Evolutionary conservation across 64 coral and sea anemone genomes (phyloP).

Genomic region (Pocillopora verrucosa): DNA sequence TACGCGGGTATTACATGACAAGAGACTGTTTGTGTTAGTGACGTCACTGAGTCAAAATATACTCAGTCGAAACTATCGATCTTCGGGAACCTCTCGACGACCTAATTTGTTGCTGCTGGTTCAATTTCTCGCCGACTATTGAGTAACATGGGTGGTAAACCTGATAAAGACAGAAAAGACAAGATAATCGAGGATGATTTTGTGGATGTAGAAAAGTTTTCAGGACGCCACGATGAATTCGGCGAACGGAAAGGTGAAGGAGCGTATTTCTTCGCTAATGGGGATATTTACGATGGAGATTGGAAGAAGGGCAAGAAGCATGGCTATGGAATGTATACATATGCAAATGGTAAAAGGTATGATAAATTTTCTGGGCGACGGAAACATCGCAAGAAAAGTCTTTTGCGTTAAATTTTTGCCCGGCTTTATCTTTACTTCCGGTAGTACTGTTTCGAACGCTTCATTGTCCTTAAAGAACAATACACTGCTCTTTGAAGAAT

Average conservation of each 20-base stretch:
- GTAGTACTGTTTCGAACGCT: background rate
- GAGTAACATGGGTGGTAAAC: slow-evolving; percentile 1
- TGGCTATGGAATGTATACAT: slow-evolving; percentile 80
- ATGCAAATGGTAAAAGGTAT: slow-evolving; percentile 76
- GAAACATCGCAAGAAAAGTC: background rate
- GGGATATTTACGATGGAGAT: slow-evolving; percentile 91
- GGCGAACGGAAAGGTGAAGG: slow-evolving; percentile 81
- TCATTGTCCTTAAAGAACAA: background rate
- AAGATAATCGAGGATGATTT: slow-evolving; percentile 63
- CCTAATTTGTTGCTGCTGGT: background rate
- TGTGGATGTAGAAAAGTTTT: slow-evolving; percentile 58
- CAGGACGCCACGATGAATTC: slow-evolving; percentile 47
- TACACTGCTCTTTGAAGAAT: background rate
- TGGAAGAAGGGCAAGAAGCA: slow-evolving; percentile 91
- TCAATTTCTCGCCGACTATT: background rate
- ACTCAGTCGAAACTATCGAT: background rate
- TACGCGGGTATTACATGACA: too few relatives aligned
- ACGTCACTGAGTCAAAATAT: background rate
- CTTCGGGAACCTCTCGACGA: too few relatives aligned
- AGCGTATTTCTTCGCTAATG: slow-evolving; percentile 84
- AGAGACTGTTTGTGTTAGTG: background rate
- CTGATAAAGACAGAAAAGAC: slow-evolving; percentile 8
- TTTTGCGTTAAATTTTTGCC: background rate
- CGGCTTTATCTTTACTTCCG: background rate
- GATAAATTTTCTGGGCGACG: background rate